These are phyloP conservation scores for Lepisosteus osseus DNA, from an alignment of 2,113 vertebrate genomes.

Conservation along the genomic window DNA sequence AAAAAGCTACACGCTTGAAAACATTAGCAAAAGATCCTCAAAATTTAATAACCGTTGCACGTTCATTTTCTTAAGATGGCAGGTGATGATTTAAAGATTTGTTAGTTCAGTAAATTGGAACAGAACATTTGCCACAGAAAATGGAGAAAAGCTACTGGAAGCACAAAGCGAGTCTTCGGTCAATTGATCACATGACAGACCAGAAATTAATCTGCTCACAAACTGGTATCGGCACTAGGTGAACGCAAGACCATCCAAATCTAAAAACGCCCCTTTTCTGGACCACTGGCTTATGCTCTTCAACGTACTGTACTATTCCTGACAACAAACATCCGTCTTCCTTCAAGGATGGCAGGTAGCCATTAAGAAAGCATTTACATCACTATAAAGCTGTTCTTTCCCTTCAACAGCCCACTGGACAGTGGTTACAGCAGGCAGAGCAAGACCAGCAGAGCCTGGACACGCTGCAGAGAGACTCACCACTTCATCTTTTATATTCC, in stretches of 20 bases:
- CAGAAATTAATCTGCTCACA: not conserved
- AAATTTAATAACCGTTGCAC: not conserved
- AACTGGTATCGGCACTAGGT: not conserved
- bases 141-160: not conserved
- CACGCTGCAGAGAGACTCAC: too few relatives aligned
- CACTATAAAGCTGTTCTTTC: not conserved
- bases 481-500: too few relatives aligned
- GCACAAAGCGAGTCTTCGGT: not conserved
- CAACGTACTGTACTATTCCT: too few relatives aligned
- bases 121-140: not conserved
- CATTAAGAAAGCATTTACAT: too few relatives aligned
- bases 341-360: too few relatives aligned
- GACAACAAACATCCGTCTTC: too few relatives aligned
- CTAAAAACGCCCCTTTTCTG: not conserved
- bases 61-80: not conserved
- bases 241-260: not conserved
- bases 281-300: not conserved
- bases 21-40: not conserved
- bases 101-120: conserved; percentile 23
- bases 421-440: not conserved
- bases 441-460: too few relatives aligned
- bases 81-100: conserved; percentile 24
- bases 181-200: not conserved
- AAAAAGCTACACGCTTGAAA: not conserved
- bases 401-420: not conserved